A percentile compares a stretch with the other conserved stretches of the same genome.
phyloP scores from a whole-genome alignment of 1,140 invertebrate genomes.

The Homalodisca vitripennis region DNA sequence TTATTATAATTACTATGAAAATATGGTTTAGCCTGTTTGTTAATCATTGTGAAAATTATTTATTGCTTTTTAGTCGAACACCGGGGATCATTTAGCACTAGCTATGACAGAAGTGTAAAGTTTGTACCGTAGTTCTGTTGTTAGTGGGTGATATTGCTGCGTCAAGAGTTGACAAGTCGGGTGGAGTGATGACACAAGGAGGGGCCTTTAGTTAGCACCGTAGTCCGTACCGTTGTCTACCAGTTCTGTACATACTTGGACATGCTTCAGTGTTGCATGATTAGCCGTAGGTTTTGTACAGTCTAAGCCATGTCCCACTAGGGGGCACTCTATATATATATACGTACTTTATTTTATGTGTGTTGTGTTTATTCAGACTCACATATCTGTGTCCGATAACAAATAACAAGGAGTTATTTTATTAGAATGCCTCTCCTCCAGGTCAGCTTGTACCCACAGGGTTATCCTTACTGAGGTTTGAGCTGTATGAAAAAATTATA shows the following conservation, averaged over 20 bases:
- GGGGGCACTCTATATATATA: conserved; percentile 2
- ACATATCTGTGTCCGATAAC: conserved; percentile 11
- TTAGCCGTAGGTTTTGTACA: conserved; percentile 22
- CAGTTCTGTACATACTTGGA: conserved; percentile 11
- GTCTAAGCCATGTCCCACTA: conserved; percentile 8
- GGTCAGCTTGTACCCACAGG: no score
- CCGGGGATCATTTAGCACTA: neutral
- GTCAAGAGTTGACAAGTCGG: conserved; percentile 17
- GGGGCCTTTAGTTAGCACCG: conserved; percentile 23
- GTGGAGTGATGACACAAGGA: conserved; percentile 4
- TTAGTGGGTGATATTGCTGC: neutral
- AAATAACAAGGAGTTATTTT: neutral
- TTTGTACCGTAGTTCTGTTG: neutral
- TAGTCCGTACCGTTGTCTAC: neutral
- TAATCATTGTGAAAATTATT: conserved; percentile 18
- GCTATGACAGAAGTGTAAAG: conserved; percentile 4
- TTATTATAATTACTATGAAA: conserved; percentile 7
- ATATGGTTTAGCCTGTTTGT: conserved; percentile 14
- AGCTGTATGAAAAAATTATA: no score
- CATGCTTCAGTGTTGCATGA: conserved; percentile 23
- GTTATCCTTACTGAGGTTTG: no score
- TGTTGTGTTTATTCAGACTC: conserved; percentile 20
- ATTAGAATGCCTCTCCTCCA: no score
- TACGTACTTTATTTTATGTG: conserved; percentile 25
- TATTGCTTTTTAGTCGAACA: conserved; percentile 11